A percentile compares a stretch with the other conserved stretches of the same genome.
Evolutionary conservation across 2,113 vertebrate genomes (phyloP).

Genomic region (Hemicordylus capensis): DNA sequence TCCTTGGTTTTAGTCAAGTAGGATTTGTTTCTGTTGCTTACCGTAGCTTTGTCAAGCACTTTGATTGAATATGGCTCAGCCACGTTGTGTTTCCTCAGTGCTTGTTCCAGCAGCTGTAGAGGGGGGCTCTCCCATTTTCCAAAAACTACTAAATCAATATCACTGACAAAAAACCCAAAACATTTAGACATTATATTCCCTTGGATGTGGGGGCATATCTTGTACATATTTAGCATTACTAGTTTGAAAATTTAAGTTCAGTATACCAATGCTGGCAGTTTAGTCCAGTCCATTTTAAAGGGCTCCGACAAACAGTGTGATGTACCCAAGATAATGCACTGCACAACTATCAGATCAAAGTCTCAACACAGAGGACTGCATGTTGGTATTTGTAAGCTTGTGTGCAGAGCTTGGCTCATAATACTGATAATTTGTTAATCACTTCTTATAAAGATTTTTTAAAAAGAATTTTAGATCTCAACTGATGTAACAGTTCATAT

Average conservation of each 20-base stretch:
- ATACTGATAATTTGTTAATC: background rate
- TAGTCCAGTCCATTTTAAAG: too few relatives aligned
- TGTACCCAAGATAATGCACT: background rate
- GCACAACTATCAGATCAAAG: background rate
- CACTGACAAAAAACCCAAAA: constrained; percentile 73
- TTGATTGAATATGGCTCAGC: constrained; percentile 95
- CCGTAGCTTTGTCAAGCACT: constrained; percentile 98
- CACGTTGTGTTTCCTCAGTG: constrained; percentile 91
- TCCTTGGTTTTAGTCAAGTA: background rate
- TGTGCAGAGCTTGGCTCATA: too few relatives aligned
- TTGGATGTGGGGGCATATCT: background rate
- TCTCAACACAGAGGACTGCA: background rate
- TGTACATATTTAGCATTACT: background rate
- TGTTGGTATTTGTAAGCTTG: too few relatives aligned
- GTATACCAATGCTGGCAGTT: background rate
- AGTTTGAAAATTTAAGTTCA: background rate
- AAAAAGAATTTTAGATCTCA: background rate
- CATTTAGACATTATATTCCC: background rate
- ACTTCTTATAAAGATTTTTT: background rate
- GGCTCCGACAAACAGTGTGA: background rate
- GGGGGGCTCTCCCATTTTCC: constrained; percentile 96
- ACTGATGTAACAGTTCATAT: background rate
- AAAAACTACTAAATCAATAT: constrained; percentile 97
- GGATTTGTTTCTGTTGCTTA: constrained; percentile 69
- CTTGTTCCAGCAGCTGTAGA: constrained; percentile 92